Base-by-base conservation (phyloP, 2,113 vertebrate genomes). In the Tauraco erythrolophus region DNA sequence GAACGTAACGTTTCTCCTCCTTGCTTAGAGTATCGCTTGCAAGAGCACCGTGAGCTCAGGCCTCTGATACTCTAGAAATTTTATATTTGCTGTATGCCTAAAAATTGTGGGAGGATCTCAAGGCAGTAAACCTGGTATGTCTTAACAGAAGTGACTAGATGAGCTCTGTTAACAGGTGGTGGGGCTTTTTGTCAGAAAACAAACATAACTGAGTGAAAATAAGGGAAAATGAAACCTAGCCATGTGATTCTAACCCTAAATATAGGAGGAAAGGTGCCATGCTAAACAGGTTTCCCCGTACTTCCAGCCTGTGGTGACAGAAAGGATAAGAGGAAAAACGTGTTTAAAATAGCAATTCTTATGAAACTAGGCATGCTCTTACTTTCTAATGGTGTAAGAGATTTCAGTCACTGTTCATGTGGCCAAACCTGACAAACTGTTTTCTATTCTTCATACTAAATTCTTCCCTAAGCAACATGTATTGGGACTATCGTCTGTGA, bases 1-100 rank as follows among this genome's bases (percentile, higher is more conserved):
- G 61, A 62, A 1, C 1, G 0, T 27, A 24, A n/a, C 6, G 0
- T 48, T 88, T 50, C 78, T 69, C 1, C 1, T 24, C 11, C 37
- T 54, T 62, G 22, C 28, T 41, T 39, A 19, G 22, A 41, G 18
- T 21, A 25, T 27, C 58, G 31, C 68, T 74, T 83, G n/a, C 22
- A 12, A 84, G 75, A 86, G 27, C 71, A 16, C 39, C 57, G 57
- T 30, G 70, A 88, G 62, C 46, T 84, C 75, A 78, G 48, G 33
- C 58, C 28, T 80, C 28, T 81, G 6, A 45, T n/a, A 6, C 19
- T 77, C 43, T n/a, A 13, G 12, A 33, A 14, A 46, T 54, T 51
- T 35, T 41, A 8, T 24, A 16, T 58, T 89, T 22, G 84, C 6
- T 54, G 19, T 43, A 31, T 18, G 48, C 61, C 66, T 74, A 33